Base-by-base conservation (phyloP, 2,888 invertebrate genomes). In the Steinernema hermaphroditum region DNA sequence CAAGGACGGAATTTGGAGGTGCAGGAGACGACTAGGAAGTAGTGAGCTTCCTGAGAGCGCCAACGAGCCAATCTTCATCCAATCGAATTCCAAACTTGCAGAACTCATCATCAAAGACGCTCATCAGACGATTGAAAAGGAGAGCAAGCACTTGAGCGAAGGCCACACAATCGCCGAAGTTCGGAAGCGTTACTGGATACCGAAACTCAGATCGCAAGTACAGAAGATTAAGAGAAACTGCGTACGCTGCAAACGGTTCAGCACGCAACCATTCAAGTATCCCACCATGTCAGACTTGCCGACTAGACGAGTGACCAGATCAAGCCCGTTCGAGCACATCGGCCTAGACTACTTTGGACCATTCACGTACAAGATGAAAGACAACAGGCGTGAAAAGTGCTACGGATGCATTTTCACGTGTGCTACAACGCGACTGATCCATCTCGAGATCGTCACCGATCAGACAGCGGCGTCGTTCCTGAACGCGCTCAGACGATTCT, bases 381-480 rank as follows among this genome's bases (percentile, higher is more conserved):
- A 46, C 16, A n/a, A n/a, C 6, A 9, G 9, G n/a, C 46, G 46
- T 4, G 46, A 46, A 19, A 73, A 73, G 62, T 32, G 57, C 14
- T 73, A 68, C 44, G 68, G 32, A 1, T 16, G 70, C 1, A 57
- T 73, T 19, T 24, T 44, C 8, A 73, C 73, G 12, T 73, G 73
- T 37, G 14, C 68, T 0, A 29, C 49, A 6, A 73, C 73, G 29
- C 49, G 73, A 57, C 44, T 44, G 6, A 32, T 73, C 12, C 73
- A 73, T 29, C 14, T 73, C 6, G 73, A 73, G 68, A 16, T 73
- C 16, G 73, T 73, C 4, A 24, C 54, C 9, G 27, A 71, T 32
- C 69, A 69, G 6, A 19, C 34, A 4, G 69, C 74, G n/a, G 22
- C 2, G 0, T 54, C 37, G 19, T 74, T 74, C 29, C 41, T 74